A percentile compares a stretch with the other conserved stretches of the same genome.
These are phyloP conservation scores for Epizoanthus rinbou DNA, from an alignment of 92 coral and sea anemone genomes.

Conservation along the genomic window DNA sequence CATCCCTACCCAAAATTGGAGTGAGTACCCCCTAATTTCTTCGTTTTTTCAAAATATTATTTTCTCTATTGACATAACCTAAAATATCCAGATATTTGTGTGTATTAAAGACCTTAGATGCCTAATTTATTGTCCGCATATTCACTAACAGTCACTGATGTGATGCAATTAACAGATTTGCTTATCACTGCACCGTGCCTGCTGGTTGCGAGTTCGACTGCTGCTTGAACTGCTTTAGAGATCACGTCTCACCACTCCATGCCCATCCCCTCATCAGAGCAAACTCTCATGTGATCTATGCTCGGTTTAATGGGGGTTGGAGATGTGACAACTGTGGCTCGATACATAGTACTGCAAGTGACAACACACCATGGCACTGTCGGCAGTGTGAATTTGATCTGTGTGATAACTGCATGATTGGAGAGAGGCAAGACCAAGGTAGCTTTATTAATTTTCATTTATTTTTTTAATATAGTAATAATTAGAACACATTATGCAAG, in stretches of 20 bases:
- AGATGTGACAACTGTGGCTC: conserved; percentile 86
- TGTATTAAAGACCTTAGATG: too few species aligned
- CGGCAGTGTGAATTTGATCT: conserved; percentile 80
- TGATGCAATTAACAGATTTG: conserved; percentile 54
- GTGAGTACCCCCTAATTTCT: too few species aligned
- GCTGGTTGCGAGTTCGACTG: conserved; percentile 81
- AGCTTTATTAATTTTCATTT: not conserved
- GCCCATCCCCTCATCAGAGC: conserved; percentile 76
- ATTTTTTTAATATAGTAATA: too few species aligned
- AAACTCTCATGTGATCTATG: conserved; percentile 73
- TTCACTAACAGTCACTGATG: not conserved
- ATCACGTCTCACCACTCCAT: conserved; percentile 65
- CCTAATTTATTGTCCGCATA: not conserved
- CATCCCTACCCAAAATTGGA: too few species aligned
- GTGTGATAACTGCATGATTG: conserved; percentile 75
- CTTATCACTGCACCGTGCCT: conserved; percentile 68
- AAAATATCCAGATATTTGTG: too few species aligned
- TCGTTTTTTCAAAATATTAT: too few species aligned
- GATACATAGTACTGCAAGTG: conserved; percentile 51
- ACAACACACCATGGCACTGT: conserved; percentile 88
- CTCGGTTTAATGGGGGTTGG: conserved; percentile 85
- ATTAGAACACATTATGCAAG: too few species aligned
- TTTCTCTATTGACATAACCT: too few species aligned
- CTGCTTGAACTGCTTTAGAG: conserved; percentile 73
- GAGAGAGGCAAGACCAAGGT: conserved; percentile 26